A percentile compares a stretch with the other conserved stretches of the same genome.
phyloP scores from a whole-genome alignment of 2,888 invertebrate genomes.

The Drosophila anceps region DNA sequence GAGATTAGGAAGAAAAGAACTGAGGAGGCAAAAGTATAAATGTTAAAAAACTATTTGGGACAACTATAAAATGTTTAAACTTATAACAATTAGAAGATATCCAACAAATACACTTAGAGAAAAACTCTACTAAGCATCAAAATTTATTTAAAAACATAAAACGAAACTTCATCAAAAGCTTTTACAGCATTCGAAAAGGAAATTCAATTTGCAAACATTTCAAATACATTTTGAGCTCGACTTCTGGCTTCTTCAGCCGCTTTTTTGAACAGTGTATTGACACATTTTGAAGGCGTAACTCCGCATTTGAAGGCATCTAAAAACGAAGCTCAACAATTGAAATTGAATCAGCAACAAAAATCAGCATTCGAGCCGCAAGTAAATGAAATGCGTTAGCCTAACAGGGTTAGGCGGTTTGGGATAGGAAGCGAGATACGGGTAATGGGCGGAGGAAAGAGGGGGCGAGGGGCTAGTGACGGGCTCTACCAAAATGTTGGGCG shows the following conservation, averaged over 20 bases:
- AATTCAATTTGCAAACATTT: not conserved
- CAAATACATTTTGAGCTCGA: not conserved
- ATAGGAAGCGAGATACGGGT: not conserved
- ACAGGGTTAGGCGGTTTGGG: not conserved
- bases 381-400: slow-evolving; percentile 50
- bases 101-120: not conserved
- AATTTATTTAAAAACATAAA: not conserved
- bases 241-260: not conserved
- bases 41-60: not conserved
- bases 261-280: slow-evolving; percentile 5
- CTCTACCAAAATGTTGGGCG: slow-evolving; percentile 12
- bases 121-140: not conserved
- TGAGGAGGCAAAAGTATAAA: not conserved
- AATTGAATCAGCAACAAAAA: slow-evolving; percentile 74
- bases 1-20: not conserved
- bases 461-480: not conserved
- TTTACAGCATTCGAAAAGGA: not conserved
- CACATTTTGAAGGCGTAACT: slow-evolving; percentile 49
- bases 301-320: slow-evolving; percentile 29
- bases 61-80: too few relatives aligned
- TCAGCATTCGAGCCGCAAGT: slow-evolving; percentile 71
- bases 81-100: not conserved
- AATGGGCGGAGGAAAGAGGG: not conserved
- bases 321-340: slow-evolving; percentile 67
- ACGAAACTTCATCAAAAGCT: not conserved